Evolutionary conservation across 2,797 vertebrate species (phyloP), one percentile per base, ranked within the genome.

Genomic region (Forpus xanthops): DNA sequence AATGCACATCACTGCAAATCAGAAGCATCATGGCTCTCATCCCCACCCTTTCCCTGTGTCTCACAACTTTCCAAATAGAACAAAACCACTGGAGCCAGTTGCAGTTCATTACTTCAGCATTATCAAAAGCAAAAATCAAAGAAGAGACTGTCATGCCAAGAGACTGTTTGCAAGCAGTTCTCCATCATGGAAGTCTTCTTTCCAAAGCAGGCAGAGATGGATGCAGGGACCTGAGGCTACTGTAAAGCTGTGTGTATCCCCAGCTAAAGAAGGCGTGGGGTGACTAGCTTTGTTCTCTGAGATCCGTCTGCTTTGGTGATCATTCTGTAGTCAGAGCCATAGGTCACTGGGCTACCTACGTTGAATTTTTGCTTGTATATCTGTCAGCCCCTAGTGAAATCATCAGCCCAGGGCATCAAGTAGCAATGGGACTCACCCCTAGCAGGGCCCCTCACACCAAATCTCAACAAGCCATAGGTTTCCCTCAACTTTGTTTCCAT

Each of bases 201-300:
- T 47, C 5, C 75, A 62, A 20, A 3, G 15, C 47, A 45, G 50
- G 37, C 65, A 73, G 71, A 41, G 75, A 37, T 76, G 66, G 66
- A 4, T 45, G 42, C 7, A 37, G 47, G 50, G 23, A 16, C 8
- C 1, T 0, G 8, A 45, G n/a, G 35, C 2, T 55, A 0, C 3
- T 18, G 13, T 12, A n/a, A n/a, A 33, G 45, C 20, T 60, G 12
- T 31, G 44, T 2, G 16, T 9, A 3, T 14, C 31, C 33, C 31
- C 19, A 31, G 44, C 20, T 52, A 18, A 28, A 88, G 64, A 31
- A 60, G 15, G 4, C 39, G 20, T 20, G 28, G 10, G 11, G 10
- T 3, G 58, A 73, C 61, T 50, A 80, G n/a, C 50, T 82, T 37
- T 66, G 27, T 49, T 50, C n/a, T 8, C 85, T 77, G 65, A 41